Conservation (phyloP, 2,797 vertebrate species). For the Champsocephalus esox region DNA sequence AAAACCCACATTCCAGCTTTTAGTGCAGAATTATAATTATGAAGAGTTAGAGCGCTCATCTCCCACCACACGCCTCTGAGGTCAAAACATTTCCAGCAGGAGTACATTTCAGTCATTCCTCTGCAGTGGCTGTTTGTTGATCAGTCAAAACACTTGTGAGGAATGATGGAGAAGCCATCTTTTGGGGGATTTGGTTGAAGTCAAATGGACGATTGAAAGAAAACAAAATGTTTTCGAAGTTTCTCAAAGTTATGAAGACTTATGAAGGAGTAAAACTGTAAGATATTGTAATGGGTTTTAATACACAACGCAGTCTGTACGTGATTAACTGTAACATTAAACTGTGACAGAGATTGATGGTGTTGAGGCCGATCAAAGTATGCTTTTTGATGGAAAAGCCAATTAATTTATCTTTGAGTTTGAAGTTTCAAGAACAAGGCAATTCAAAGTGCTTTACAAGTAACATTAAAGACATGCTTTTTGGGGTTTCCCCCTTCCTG, state of each 20-base stretch:
- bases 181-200: neutral
- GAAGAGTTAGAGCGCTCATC: conserved; percentile 18
- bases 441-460: too few species aligned
- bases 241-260: neutral
- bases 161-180: neutral
- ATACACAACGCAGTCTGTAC: neutral
- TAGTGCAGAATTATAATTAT: conserved; percentile 44
- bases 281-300: neutral
- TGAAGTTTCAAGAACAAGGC: too few species aligned
- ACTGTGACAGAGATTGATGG: neutral
- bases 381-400: neutral
- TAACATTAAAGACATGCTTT: too few species aligned
- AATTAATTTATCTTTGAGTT: too few species aligned
- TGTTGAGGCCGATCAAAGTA: neutral
- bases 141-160: neutral
- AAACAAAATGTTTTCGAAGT: neutral
- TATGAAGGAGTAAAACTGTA: neutral
- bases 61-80: conserved; percentile 26
- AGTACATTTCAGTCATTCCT: conserved; percentile 38
- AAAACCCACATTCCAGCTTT: conserved; percentile 55
- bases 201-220: neutral
- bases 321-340: neutral
- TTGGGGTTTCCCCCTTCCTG: too few species aligned
- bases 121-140: neutral
- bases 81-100: conserved; percentile 36